Conservation (phyloP, 2,113 vertebrate species). For the Lagenorhynchus albirostris region DNA sequence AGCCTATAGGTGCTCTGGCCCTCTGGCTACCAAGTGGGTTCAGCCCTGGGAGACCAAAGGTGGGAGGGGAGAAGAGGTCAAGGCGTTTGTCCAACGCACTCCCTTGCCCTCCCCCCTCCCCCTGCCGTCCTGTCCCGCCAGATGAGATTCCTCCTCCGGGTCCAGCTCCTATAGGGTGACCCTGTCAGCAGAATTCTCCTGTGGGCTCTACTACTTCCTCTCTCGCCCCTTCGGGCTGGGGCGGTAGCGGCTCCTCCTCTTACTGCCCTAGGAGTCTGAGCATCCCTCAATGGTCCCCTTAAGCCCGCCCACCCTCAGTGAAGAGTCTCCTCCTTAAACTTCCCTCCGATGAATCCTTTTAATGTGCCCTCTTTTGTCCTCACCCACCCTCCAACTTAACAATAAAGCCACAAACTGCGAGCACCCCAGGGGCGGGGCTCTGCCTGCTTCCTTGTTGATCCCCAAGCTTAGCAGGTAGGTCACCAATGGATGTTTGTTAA, state of each 20-base stretch:
- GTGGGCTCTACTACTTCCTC: neutral
- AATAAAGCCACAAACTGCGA: neutral
- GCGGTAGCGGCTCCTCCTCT: neutral
- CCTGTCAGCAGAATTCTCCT: neutral
- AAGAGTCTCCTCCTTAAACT: neutral
- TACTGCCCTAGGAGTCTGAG: neutral
- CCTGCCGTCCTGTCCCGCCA: neutral
- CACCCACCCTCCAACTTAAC: fast-evolving
- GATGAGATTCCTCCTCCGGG: neutral
- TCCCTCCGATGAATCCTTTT: neutral
- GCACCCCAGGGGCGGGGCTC: fast-evolving
- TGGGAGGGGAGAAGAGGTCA: neutral
- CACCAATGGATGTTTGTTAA: neutral
- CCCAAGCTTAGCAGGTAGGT: neutral
- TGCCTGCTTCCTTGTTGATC: neutral
- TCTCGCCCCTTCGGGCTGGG: neutral
- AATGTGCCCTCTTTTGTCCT: neutral
- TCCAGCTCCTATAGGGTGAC: neutral
- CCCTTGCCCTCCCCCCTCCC: too few relatives aligned
- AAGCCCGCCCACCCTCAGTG: neutral
- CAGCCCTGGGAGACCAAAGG: neutral
- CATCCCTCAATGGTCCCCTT: neutral
- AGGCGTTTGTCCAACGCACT: neutral
- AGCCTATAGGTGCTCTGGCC: neutral
- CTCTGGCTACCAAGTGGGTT: neutral